Conservation (phyloP, 2,113 vertebrate genomes). For the Halcyon senegalensis region DNA sequence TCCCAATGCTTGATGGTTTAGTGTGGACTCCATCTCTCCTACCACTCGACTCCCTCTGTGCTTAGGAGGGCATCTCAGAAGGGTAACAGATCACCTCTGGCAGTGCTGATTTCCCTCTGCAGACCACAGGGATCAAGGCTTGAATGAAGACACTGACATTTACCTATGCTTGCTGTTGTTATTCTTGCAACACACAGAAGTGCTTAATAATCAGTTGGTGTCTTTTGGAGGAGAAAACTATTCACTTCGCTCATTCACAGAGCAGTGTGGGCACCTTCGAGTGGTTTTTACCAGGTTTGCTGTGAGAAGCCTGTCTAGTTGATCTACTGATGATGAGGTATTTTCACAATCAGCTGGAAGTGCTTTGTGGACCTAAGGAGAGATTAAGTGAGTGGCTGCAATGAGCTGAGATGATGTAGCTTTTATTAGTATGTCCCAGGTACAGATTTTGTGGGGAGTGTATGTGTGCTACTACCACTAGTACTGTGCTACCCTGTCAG, state of each 20-base stretch:
- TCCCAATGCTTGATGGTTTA: neutral
- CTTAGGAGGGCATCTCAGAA: neutral
- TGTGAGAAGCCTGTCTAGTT: neutral
- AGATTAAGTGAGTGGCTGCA: neutral
- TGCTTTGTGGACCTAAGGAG: neutral
- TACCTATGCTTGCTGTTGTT: neutral
- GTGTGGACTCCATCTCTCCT: neutral
- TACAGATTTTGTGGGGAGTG: neutral
- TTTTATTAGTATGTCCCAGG: neutral
- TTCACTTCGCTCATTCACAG: neutral
- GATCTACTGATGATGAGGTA: neutral
- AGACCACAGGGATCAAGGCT: neutral
- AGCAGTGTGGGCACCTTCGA: neutral
- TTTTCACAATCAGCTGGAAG: neutral
- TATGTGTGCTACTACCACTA: neutral
- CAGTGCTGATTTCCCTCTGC: rapidly evolving
- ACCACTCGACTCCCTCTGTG: neutral
- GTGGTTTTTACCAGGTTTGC: neutral
- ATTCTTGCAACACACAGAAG: neutral
- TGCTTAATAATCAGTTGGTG: neutral
- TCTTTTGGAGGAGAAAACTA: neutral
- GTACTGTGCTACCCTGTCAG: neutral
- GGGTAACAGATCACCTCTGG: neutral
- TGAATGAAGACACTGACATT: neutral
- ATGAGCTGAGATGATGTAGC: neutral